Percentiles rank a stretch among this genome's conserved stretches.
phyloP scores from a whole-genome alignment of 2,888 invertebrate genomes.

The Napeogenes inachia region DNA sequence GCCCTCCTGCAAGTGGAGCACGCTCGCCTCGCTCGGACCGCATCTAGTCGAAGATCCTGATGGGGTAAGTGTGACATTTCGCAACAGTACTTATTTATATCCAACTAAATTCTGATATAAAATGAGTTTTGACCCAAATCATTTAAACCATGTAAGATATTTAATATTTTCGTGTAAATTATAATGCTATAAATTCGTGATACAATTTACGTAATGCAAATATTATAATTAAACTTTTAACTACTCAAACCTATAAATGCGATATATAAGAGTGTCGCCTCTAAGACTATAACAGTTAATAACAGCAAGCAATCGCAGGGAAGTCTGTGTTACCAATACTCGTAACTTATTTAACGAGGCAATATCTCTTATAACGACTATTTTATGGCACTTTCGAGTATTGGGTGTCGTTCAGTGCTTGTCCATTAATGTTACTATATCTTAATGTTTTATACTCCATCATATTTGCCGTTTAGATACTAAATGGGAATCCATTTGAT shows the following conservation, averaged over 20 bases:
- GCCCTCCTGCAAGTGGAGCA: conserved; percentile 98
- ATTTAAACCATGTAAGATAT: too few species aligned
- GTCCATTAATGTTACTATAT: conserved; percentile 16
- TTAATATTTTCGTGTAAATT: too few species aligned
- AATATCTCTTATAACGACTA: conserved; percentile 17
- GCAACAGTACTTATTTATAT: neutral
- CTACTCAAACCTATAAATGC: too few species aligned
- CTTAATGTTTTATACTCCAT: conserved; percentile 11
- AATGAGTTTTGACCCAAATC: too few species aligned
- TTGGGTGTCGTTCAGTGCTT: conserved; percentile 14
- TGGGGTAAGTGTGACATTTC: conserved; percentile 79
- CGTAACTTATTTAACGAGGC: conserved; percentile 22
- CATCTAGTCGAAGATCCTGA: conserved; percentile 95
- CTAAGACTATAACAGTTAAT: neutral
- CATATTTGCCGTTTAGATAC: neutral
- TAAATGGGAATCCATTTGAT: neutral
- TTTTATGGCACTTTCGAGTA: conserved; percentile 19
- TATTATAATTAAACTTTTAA: too few species aligned
- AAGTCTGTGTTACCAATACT: conserved; percentile 5
- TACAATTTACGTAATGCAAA: too few species aligned
- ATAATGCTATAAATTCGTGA: too few species aligned
- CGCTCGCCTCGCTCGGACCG: conserved; percentile 94
- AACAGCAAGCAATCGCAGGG: neutral
- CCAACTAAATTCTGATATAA: neutral
- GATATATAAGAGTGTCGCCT: too few species aligned